These are phyloP conservation scores for Synergus itoensis DNA, from an alignment of 2,888 invertebrate genomes.

Conservation along the genomic window DNA sequence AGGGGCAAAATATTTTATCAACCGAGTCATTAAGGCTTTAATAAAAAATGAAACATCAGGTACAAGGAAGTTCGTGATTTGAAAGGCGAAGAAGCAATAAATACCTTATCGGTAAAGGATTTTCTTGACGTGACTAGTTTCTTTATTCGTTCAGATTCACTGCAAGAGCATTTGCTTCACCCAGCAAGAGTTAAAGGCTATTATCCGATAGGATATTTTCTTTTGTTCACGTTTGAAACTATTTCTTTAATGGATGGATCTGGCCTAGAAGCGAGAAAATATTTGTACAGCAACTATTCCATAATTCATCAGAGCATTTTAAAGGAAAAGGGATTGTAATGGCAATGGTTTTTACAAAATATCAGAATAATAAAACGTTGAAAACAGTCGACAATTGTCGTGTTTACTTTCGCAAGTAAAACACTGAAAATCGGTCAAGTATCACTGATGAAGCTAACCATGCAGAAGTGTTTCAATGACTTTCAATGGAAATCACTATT, in stretches of 20 bases:
- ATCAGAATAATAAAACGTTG: no score
- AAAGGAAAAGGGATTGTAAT: neutral
- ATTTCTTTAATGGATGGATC: neutral
- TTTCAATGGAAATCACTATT: no score
- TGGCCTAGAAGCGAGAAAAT: neutral
- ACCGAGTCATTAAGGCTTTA: neutral
- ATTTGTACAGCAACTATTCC: neutral
- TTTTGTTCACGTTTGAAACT: constrained; percentile 3
- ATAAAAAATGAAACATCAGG: neutral
- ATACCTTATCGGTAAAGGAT: constrained; percentile 23
- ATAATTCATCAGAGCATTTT: neutral
- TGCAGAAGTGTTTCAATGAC: no score
- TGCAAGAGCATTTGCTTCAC: neutral
- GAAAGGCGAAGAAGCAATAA: constrained; percentile 21
- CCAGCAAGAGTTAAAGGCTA: neutral
- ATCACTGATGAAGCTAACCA: no score
- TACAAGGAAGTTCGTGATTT: neutral
- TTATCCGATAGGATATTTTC: constrained; percentile 19
- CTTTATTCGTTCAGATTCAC: neutral
- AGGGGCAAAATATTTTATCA: neutral
- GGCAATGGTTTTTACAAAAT: neutral
- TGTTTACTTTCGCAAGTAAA: no score
- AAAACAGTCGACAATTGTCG: no score
- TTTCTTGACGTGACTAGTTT: constrained; percentile 6
- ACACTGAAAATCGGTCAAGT: no score